Conservation (phyloP, 2,888 invertebrate genomes). For the Melanchra persicariae region DNA sequence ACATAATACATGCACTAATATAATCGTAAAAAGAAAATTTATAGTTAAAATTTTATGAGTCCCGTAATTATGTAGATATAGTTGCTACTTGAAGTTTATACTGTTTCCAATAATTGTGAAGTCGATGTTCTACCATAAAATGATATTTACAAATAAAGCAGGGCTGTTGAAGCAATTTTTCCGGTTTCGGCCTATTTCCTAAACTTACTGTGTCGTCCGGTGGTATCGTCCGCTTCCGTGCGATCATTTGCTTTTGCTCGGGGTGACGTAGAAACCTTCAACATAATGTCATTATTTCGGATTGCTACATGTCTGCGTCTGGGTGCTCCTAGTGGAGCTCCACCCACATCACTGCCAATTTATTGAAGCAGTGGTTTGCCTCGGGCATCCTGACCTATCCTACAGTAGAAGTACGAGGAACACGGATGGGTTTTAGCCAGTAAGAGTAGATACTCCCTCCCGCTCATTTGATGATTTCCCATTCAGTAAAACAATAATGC, state of each 20-base stretch:
- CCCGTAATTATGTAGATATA: not conserved
- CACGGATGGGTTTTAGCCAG: too few relatives aligned
- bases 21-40: conserved; percentile 24
- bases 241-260: conserved; percentile 1
- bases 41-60: conserved; percentile 4
- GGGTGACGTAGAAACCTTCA: not conserved
- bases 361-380: not conserved
- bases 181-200: conserved; percentile 6
- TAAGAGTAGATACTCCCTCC: too few relatives aligned
- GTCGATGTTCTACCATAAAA: conserved; percentile 16
- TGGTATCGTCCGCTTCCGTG: conserved; percentile 17
- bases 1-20: conserved; percentile 7
- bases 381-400: not conserved
- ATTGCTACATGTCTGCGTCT: not conserved
- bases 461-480: too few relatives aligned
- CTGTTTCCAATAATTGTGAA: conserved; percentile 20
- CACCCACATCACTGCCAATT: not conserved
- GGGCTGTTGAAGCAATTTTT: conserved; percentile 31
- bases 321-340: not conserved
- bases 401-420: not conserved
- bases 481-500: too few relatives aligned
- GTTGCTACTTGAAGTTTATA: not conserved
- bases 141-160: conserved; percentile 29
- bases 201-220: conserved; percentile 13
- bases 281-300: conserved; percentile 1